Conservation (phyloP, 2,888 invertebrate genomes). For the Ormyrus rosae region DNA sequence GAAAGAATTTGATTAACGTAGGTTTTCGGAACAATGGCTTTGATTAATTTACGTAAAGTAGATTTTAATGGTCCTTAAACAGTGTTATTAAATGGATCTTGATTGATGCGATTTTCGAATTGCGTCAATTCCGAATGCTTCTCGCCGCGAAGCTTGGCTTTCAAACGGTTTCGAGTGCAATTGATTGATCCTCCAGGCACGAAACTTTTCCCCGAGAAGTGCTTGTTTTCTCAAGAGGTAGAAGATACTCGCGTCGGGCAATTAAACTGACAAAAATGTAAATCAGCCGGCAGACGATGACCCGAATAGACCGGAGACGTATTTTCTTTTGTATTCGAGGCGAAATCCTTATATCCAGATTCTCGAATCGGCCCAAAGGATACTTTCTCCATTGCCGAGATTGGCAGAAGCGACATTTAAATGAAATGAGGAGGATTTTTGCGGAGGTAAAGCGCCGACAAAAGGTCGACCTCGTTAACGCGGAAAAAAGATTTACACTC, state of each 20-base stretch:
- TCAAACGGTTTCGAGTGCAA: too few species aligned
- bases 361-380: constrained; percentile 55
- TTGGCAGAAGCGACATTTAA: constrained; percentile 42
- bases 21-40: too few species aligned
- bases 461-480: constrained; percentile 25
- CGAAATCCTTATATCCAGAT: constrained; percentile 45
- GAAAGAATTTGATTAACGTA: too few species aligned
- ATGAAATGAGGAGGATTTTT: constrained; percentile 40
- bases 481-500: neutral
- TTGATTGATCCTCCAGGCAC: too few species aligned
- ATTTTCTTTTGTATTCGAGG: constrained; percentile 60
- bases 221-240: too few species aligned
- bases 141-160: too few species aligned
- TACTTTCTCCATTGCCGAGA: constrained; percentile 41
- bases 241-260: neutral
- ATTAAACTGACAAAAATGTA: constrained; percentile 29
- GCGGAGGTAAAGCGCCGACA: constrained; percentile 12
- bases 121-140: neutral
- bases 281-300: constrained; percentile 27
- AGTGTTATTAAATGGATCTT: too few species aligned
- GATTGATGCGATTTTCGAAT: too few species aligned
- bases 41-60: too few species aligned
- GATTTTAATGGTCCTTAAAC: too few species aligned
- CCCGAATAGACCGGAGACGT: constrained; percentile 46
- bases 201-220: too few species aligned